Evolutionary conservation across 2,113 vertebrate species (phyloP).

Genomic region (Hemichromis elongatus): DNA sequence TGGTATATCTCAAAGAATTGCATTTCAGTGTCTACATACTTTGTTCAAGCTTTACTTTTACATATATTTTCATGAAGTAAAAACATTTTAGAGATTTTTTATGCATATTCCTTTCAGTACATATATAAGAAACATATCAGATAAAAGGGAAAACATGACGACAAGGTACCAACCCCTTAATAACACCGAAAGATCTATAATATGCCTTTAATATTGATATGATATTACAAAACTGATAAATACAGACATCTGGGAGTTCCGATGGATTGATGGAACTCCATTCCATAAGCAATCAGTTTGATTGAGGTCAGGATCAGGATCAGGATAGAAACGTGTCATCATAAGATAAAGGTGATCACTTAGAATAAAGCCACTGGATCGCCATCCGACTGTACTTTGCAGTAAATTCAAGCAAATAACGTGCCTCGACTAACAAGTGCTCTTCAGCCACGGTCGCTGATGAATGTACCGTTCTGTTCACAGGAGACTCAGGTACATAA

Average conservation of each 20-base stretch:
- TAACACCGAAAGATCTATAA: neutral
- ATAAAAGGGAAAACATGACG: neutral
- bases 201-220: neutral
- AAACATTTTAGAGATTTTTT: neutral
- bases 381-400: neutral
- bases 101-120: neutral
- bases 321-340: neutral
- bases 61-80: neutral
- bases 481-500: neutral
- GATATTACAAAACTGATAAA: neutral
- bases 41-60: neutral
- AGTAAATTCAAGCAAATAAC: conserved; percentile 3
- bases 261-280: neutral
- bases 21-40: neutral
- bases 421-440: neutral
- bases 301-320: neutral
- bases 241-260: neutral
- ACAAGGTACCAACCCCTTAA: neutral
- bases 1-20: neutral
- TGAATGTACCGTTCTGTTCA: conserved; percentile 3
- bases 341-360: neutral
- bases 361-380: neutral
- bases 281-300: neutral
- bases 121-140: neutral
- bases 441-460: neutral